Base-by-base conservation (phyloP, 2,888 invertebrate species). In the Rhagium mordax region DNA sequence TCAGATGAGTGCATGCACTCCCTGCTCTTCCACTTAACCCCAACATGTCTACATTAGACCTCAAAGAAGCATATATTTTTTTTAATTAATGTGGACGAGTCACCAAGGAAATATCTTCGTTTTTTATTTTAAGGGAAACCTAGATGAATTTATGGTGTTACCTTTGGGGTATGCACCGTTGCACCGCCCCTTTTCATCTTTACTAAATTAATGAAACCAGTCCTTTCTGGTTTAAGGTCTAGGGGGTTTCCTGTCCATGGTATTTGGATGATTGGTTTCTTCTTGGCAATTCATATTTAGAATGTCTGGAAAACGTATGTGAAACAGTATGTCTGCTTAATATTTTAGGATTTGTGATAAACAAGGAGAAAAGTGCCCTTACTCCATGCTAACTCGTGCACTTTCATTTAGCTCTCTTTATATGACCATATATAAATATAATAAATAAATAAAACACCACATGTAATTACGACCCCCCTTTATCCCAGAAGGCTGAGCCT, bases 231-330 rank as follows among this genome's bases (percentile, higher is more conserved):
- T 15, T 47, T 70, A 21, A 13, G 69, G 20, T 13, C 18, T 5
- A 47, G 33, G 16, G 62, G 68, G 20, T n/a, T 51, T 78, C 8
- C 10, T 72, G n/a, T 79, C 74, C 8, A 71, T 61, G 66, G 13
- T 78, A 77, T 33, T 53, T 75, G 15, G 74, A 78, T 20, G 76
- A 78, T 70, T 66, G 75, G 59, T 24, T 77, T 0, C 15, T 75
- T 2, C n/a, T 78, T 4, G 74, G 75, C 13, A 29, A 69, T 13
- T 59, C 74, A 3, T 47, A 21, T 8, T 16, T 15, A 18, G 47
- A 68, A 4, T 77, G 73, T 20, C 5, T n/a, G n/a, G n/a, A n/a
- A n/a, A n/a, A n/a, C n/a, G n/a, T n/a, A n/a, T n/a, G n/a, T n/a
- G n/a, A n/a, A 33, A 74, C 76, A n/a, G 21, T 60, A n/a, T 13